Conservation (phyloP, 2,113 vertebrate genomes). For the Trogon surrucura region DNA sequence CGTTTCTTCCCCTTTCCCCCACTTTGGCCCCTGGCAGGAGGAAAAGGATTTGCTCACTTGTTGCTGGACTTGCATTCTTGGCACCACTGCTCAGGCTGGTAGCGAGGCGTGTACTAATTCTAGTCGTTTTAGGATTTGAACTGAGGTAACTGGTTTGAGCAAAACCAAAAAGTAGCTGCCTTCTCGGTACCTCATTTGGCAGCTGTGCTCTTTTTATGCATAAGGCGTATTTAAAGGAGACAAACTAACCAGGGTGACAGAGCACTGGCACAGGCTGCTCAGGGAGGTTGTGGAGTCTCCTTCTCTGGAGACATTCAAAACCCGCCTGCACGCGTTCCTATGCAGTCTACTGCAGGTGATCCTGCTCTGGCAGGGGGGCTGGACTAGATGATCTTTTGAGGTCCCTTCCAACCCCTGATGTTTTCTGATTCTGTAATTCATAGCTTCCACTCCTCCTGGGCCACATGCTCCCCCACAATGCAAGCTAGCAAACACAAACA, state of each 20-base stretch:
- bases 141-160: not conserved
- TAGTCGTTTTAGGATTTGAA: not conserved
- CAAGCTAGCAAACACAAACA: not conserved
- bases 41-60: not conserved
- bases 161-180: not conserved
- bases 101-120: not conserved
- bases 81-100: not conserved
- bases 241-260: not conserved
- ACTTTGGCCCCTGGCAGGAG: not conserved
- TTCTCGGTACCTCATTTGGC: not conserved
- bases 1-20: not conserved
- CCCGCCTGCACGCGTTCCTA: too few relatives aligned
- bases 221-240: not conserved
- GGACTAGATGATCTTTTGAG: too few relatives aligned
- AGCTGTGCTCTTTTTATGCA: not conserved
- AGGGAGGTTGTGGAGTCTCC: too few relatives aligned
- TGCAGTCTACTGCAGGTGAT: too few relatives aligned
- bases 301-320: too few relatives aligned
- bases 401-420: too few relatives aligned
- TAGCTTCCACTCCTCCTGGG: not conserved
- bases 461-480: not conserved
- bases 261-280: too few relatives aligned
- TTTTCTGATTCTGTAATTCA: not conserved
- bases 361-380: too few relatives aligned
- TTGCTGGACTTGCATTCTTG: not conserved